Conservation (phyloP, 1,140 invertebrate species). For the Drosophila littoralis region DNA sequence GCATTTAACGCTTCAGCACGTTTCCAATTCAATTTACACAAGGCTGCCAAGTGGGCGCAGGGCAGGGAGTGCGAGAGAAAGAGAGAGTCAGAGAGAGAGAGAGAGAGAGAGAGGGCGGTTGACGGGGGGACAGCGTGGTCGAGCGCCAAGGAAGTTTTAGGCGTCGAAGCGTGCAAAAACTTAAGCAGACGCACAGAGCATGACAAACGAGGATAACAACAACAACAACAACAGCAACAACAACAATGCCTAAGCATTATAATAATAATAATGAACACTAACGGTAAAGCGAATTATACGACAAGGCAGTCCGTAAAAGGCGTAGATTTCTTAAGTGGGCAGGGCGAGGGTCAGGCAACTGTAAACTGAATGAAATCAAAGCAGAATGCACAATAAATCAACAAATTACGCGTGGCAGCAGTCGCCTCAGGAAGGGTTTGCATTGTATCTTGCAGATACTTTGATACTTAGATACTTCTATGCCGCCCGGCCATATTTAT, state of each 20-base stretch:
- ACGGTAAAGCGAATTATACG: slow-evolving; percentile 69
- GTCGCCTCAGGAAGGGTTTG: slow-evolving; percentile 50
- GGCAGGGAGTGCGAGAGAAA: background rate
- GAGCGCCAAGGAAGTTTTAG: slow-evolving; percentile 74
- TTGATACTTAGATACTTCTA: slow-evolving; percentile 47
- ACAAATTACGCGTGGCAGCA: slow-evolving; percentile 69
- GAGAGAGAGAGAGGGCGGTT: background rate
- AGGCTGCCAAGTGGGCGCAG: slow-evolving; percentile 36
- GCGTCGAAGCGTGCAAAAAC: slow-evolving; percentile 79
- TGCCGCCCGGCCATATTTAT: slow-evolving; percentile 57
- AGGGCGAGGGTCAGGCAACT: slow-evolving; percentile 1
- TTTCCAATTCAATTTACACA: slow-evolving; percentile 83
- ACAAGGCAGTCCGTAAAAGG: slow-evolving; percentile 14
- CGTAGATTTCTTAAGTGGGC: slow-evolving; percentile 4
- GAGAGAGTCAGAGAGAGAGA: background rate
- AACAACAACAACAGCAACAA: slow-evolving; percentile 28
- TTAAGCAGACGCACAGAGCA: slow-evolving; percentile 77
- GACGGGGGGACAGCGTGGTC: slow-evolving; percentile 21
- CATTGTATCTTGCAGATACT: slow-evolving; percentile 52
- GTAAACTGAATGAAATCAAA: slow-evolving; percentile 57
- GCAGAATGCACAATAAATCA: slow-evolving; percentile 69
- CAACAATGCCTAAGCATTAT: slow-evolving; percentile 41
- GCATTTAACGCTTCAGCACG: slow-evolving; percentile 84
- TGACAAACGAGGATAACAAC: slow-evolving; percentile 69
- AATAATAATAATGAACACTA: slow-evolving; percentile 69